These are phyloP conservation scores for Lagenorhynchus albirostris DNA, from an alignment of 2,113 vertebrate species.

Conservation along the genomic window DNA sequence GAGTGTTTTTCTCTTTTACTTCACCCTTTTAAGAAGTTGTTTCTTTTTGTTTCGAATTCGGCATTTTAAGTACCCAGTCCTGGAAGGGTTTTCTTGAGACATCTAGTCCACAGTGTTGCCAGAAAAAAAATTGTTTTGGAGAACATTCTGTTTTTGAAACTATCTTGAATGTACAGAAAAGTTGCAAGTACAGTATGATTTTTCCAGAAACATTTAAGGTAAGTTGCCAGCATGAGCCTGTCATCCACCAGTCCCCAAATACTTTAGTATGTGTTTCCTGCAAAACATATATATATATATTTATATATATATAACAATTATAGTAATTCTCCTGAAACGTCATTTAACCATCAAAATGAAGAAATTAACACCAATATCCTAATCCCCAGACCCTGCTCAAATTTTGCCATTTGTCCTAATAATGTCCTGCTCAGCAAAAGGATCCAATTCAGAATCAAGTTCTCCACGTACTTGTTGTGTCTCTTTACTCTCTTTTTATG, in stretches of 20 bases:
- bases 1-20: background rate
- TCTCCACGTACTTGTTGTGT: background rate
- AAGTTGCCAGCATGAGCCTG: background rate
- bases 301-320: background rate
- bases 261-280: background rate
- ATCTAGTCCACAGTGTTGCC: background rate
- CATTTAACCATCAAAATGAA: background rate
- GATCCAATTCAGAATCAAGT: background rate
- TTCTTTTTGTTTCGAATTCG: conserved; percentile 35
- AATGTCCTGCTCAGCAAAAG: background rate
- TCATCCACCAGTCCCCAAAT: background rate
- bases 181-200: background rate
- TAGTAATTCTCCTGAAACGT: background rate
- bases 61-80: conserved; percentile 22
- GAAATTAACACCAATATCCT: background rate
- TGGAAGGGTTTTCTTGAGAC: background rate
- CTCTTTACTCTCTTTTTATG: background rate
- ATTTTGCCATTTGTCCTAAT: background rate
- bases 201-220: background rate
- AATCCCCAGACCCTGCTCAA: background rate
- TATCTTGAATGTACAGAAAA: background rate
- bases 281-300: background rate
- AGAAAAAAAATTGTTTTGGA: background rate
- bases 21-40: background rate
- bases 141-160: background rate